A percentile compares a stretch with the other conserved stretches of the same genome.
These are phyloP conservation scores for Ryuthela nishihirai DNA, from an alignment of 2,888 invertebrate species.

Conservation along the genomic window DNA sequence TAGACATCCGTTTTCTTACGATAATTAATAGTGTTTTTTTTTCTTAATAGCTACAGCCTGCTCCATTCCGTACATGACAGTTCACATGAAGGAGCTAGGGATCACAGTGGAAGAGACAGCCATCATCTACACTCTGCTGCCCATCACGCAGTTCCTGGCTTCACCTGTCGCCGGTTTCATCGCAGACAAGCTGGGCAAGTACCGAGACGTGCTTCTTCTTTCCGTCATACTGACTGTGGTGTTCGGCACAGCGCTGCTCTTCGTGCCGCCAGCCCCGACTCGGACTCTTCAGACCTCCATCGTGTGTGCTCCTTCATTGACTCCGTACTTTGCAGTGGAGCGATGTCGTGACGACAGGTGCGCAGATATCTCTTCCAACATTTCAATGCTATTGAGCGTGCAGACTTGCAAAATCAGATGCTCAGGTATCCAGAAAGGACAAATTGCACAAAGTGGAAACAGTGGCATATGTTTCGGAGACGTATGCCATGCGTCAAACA, in stretches of 20 bases:
- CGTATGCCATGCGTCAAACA: too few species aligned
- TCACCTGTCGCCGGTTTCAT: conserved; percentile 68
- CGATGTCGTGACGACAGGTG: background rate
- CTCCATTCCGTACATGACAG: conserved; percentile 76
- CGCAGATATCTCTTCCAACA: too few species aligned
- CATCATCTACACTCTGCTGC: conserved; percentile 77
- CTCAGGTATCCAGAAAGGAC: background rate
- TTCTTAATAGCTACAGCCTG: conserved; percentile 68
- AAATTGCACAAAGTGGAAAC: background rate
- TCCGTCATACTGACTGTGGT: conserved; percentile 71
- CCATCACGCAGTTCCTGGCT: conserved; percentile 78
- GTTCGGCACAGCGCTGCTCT: conserved; percentile 71
- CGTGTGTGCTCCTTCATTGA: background rate
- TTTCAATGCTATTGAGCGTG: too few species aligned
- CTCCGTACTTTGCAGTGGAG: background rate
- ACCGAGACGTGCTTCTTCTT: conserved; percentile 75
- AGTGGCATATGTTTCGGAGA: too few species aligned
- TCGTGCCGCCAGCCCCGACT: conserved; percentile 44
- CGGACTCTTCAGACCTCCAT: background rate
- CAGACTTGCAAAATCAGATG: too few species aligned
- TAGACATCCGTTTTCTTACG: too few species aligned
- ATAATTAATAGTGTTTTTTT: too few species aligned
- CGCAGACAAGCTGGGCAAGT: conserved; percentile 81
- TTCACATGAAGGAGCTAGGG: conserved; percentile 87
- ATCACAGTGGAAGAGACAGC: conserved; percentile 80